A percentile compares a stretch with the other conserved stretches of the same genome.
Conservation (phyloP, 2,113 vertebrate species). For the Poeciliopsis prolifica region DNA sequence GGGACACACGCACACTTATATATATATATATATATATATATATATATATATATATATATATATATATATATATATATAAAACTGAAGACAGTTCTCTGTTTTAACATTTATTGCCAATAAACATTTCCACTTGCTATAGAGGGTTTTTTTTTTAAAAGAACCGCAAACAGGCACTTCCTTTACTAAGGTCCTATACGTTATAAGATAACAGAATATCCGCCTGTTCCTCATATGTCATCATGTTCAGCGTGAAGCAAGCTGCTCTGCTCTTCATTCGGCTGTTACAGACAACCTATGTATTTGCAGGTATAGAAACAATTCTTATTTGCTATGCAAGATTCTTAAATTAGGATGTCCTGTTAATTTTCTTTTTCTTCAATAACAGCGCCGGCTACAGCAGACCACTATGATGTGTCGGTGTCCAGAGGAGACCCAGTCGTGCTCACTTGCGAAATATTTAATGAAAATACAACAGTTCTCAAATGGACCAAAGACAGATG, state of each 20-base stretch:
- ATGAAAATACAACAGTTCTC: fast-evolving
- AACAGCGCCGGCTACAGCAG: fast-evolving
- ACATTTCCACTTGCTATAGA: too few relatives aligned
- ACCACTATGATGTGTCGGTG: not conserved
- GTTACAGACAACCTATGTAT: not conserved
- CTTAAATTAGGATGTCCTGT: not conserved
- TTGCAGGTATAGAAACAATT: not conserved
- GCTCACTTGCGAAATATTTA: constrained; percentile 17
- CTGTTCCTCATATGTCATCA: not conserved
- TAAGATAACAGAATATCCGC: too few relatives aligned
- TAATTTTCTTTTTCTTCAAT: not conserved
- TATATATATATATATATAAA: too few relatives aligned
- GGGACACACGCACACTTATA: too few relatives aligned
- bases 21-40: too few relatives aligned
- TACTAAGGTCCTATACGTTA: too few relatives aligned
- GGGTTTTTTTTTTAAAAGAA: too few relatives aligned
- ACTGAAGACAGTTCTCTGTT: too few relatives aligned
- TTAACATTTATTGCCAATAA: too few relatives aligned
- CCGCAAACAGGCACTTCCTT: too few relatives aligned
- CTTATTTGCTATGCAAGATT: not conserved
- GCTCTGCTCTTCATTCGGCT: not conserved
- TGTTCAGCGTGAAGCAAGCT: not conserved
- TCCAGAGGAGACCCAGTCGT: not conserved
- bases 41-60: too few relatives aligned
- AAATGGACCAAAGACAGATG: constrained; percentile 6